A percentile compares a stretch with the other conserved stretches of the same genome.
phyloP scores from a whole-genome alignment of 2,113 vertebrate species.

The Nymphicus hollandicus region DNA sequence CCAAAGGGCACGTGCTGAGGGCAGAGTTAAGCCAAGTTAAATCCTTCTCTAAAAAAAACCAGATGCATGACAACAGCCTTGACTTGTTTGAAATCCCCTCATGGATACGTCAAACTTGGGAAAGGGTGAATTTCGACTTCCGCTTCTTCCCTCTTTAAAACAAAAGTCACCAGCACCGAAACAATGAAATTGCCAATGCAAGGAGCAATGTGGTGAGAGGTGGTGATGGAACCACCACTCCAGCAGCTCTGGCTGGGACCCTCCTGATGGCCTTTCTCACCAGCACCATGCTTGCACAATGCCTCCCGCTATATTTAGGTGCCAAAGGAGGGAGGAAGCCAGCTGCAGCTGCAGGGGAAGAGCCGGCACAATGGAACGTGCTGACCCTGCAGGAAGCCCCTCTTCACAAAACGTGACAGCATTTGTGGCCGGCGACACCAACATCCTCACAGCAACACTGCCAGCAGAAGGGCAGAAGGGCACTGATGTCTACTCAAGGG shows the following conservation, averaged over 20 bases:
- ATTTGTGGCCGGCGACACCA: not conserved
- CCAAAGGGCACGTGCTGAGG: not conserved
- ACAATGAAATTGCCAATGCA: accelerated
- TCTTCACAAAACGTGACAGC: not conserved
- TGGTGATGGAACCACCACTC: accelerated
- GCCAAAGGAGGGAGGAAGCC: slow-evolving; percentile 1
- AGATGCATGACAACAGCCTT: accelerated
- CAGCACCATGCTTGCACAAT: accelerated
- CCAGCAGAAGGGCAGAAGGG: not conserved
- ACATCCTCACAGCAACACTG: not conserved
- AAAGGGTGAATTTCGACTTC: not conserved
- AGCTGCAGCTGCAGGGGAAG: slow-evolving; percentile 31
- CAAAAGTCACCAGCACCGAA: not conserved
- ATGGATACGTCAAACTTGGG: accelerated
- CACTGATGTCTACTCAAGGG: accelerated
- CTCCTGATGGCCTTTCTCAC: accelerated
- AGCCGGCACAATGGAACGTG: not conserved
- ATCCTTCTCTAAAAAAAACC: not conserved
- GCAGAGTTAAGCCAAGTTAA: not conserved
- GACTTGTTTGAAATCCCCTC: not conserved
- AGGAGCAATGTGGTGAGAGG: accelerated
- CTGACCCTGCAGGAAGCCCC: not conserved
- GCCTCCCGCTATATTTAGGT: not conserved
- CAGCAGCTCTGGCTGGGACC: not conserved
- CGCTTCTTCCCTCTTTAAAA: not conserved